Evolutionary conservation across 2,113 vertebrate species (phyloP), one percentile per base, ranked within the genome.

Genomic region (Gambusia affinis): DNA sequence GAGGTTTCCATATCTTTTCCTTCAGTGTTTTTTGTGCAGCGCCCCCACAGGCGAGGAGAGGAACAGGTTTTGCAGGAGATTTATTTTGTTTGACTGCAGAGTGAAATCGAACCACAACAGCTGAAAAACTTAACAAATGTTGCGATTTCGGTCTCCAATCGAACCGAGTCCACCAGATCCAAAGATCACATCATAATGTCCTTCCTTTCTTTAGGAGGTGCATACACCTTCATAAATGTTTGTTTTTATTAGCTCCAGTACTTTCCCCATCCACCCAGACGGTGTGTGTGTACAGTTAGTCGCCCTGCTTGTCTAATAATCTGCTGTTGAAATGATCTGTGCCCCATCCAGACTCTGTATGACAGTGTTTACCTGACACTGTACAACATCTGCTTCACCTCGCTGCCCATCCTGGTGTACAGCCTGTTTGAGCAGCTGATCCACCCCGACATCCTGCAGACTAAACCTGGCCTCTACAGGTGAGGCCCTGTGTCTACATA

Each of bases 311-410:
- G 15, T 62, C 19, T 77, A 30, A 76, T 68, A 11, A 14, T 8
- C 68, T 64, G 42, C 24, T 79, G 76, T 70, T 78, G 31, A 75
- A 64, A 57, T 33, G 24, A 17, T 76, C 35, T 75, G 28, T 82
- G 31, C 92, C 91, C 92, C 78, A 78, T 4, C n/a, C 94, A 99
- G 98, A 99, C 98, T 1, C 95, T 99, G 33, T 99, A 99, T 91
- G 97, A 99, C 95, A 97, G 98, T 83, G 98, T 98, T 72, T 99
- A 99, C 91, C 95, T 99, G 94, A 99, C 98, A 89, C 96, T 99
- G 87, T 99, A 99, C 95, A 99, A 99, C 95, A 99, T 99, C 94
- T 98, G 97, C 96, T 99, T 99, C 95, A 99, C 98, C 86, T 99
- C 98, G 71, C 90, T 99, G 92, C 98, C 98, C 94, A 95, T 99